These are phyloP conservation scores for Chaetogeoica ovagalla DNA, from an alignment of 2,888 invertebrate genomes.

Conservation along the genomic window DNA sequence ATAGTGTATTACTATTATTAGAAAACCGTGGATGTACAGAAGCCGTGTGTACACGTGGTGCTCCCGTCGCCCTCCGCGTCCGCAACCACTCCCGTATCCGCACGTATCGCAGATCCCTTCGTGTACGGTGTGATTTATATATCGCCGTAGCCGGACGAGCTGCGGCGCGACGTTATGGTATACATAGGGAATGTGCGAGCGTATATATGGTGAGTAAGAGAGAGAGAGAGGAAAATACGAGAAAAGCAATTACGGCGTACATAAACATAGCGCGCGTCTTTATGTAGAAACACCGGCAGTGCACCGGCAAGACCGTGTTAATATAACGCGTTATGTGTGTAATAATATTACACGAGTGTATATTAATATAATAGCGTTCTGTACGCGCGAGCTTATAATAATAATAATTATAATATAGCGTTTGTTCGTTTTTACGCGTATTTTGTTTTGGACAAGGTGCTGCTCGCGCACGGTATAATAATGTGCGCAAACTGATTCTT, in stretches of 20 bases:
- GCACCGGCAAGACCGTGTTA: not conserved
- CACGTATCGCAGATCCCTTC: not conserved
- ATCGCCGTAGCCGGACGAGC: not conserved
- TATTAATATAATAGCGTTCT: too few species aligned
- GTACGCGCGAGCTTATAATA: too few species aligned
- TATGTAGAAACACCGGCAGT: too few species aligned
- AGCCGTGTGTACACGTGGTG: constrained; percentile 30
- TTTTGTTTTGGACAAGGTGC: too few species aligned
- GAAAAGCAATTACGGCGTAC: not conserved
- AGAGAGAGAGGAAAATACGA: not conserved
- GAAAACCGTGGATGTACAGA: constrained; percentile 14
- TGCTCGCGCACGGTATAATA: too few species aligned
- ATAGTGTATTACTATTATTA: constrained; percentile 40
- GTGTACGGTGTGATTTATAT: not conserved
- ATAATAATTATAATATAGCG: too few species aligned
- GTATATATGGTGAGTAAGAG: not conserved
- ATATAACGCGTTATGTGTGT: too few species aligned
- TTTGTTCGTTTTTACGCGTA: too few species aligned
- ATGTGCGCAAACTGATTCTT: too few species aligned
- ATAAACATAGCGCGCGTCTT: not conserved
- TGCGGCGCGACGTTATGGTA: not conserved
- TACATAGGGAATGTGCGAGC: not conserved
- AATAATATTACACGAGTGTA: too few species aligned
- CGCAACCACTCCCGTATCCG: not conserved
- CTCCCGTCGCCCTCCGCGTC: not conserved